Evolutionary conservation across 1,140 invertebrate genomes (phyloP).

Genomic region (Eufriesea mexicana): DNA sequence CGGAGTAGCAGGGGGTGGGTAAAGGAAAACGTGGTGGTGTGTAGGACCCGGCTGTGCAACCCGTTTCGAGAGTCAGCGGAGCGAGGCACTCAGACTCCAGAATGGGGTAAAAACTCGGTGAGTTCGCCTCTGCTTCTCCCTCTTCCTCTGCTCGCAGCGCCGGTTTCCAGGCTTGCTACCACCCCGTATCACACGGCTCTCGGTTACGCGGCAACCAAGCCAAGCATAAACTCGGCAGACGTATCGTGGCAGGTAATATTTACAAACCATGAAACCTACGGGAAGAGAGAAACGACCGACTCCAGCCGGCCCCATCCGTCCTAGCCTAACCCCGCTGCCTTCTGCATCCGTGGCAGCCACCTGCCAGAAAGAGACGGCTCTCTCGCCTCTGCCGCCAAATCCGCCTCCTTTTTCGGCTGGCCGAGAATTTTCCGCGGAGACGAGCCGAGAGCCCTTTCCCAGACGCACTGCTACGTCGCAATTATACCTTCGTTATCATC

Average conservation of each 20-base stretch:
- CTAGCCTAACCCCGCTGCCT: slow-evolving; percentile 15
- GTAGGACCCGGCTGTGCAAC: slow-evolving; percentile 68
- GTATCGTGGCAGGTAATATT: slow-evolving; percentile 70
- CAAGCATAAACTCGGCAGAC: slow-evolving; percentile 72
- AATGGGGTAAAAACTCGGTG: slow-evolving; percentile 79
- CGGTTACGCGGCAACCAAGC: slow-evolving; percentile 73
- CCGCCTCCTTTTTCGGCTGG: slow-evolving; percentile 45
- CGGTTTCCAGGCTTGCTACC: slow-evolving; percentile 30
- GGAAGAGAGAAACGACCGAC: slow-evolving; percentile 39
- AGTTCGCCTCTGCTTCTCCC: slow-evolving; percentile 66
- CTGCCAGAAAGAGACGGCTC: slow-evolving; percentile 39
- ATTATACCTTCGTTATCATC: slow-evolving; percentile 2
- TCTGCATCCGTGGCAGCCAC: slow-evolving; percentile 19
- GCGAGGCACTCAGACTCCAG: slow-evolving; percentile 79
- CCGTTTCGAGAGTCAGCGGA: slow-evolving; percentile 78
- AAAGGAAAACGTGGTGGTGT: slow-evolving; percentile 59
- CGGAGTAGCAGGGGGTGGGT: slow-evolving; percentile 4
- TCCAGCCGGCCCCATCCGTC: slow-evolving; percentile 20
- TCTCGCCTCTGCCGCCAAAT: slow-evolving; percentile 10
- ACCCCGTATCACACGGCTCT: slow-evolving; percentile 66
- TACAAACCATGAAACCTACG: slow-evolving; percentile 72
- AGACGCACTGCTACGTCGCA: not conserved
- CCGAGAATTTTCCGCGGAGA: slow-evolving; percentile 50
- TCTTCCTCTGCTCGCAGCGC: slow-evolving; percentile 5
- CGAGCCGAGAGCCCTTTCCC: not conserved